phyloP scores from a whole-genome alignment of 2,888 invertebrate species.

The Cheilosia urbana region DNA sequence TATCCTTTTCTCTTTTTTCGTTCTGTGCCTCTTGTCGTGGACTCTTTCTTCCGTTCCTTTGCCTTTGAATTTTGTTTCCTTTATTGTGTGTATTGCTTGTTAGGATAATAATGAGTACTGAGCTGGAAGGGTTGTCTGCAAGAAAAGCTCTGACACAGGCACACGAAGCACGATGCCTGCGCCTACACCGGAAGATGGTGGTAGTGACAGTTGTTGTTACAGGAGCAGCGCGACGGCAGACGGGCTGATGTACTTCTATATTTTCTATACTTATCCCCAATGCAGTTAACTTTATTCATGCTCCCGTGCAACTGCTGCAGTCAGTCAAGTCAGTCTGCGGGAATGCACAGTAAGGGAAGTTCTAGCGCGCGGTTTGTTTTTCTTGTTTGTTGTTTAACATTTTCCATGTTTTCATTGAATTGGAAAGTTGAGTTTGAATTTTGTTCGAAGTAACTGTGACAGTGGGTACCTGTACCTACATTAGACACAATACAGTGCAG shows the following conservation, averaged over 20 bases:
- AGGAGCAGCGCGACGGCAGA: constrained; percentile 4
- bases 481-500: not conserved
- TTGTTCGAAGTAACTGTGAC: not conserved
- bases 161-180: constrained; percentile 46
- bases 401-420: not conserved
- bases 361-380: constrained; percentile 53
- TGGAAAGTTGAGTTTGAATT: not conserved
- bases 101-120: constrained; percentile 74
- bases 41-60: constrained; percentile 66
- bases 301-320: constrained; percentile 48
- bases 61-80: constrained; percentile 71
- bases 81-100: constrained; percentile 73
- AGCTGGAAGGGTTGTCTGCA: constrained; percentile 59
- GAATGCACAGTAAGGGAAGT: constrained; percentile 71
- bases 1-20: constrained; percentile 20
- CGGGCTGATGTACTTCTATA: not conserved
- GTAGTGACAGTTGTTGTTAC: constrained; percentile 37
- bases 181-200: constrained; percentile 70
- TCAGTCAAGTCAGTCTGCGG: constrained; percentile 54
- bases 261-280: constrained; percentile 24
- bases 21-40: constrained; percentile 16
- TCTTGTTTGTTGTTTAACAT: not conserved
- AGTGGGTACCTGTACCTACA: not conserved
- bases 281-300: constrained; percentile 73
- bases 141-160: constrained; percentile 57